Evolutionary conservation across 2,113 vertebrate genomes (phyloP), one percentile per base, ranked within the genome.

Genomic region (Corapipo altera): DNA sequence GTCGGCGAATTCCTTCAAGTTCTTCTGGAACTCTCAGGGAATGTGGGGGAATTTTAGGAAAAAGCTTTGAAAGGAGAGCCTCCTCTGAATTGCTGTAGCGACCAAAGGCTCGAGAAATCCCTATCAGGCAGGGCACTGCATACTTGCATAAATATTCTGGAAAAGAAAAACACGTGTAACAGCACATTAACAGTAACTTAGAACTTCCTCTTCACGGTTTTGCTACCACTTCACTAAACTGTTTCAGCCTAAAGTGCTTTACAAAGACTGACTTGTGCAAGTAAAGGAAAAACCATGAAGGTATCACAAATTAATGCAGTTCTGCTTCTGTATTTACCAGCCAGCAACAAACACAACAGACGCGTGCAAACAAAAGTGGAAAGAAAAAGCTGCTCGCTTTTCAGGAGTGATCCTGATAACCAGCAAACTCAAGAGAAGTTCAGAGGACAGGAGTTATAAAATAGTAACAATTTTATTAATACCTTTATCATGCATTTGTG

Each of bases 401-500:
- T 54, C 55, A 84, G 33, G 14, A 76, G 26, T 26, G 23, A 73
- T 46, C 46, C 33, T 55, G 18, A 69, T 44, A 82, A 54, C 14
- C 4, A 79, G 57, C 65, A 77, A 55, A 65, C 11, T 32, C 6
- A 49, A 48, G 6, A 92, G 26, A 51, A 54, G 39, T 72, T 77
- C 41, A 59, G 27, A 94, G 71, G 15, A 71, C 26, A 66, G 17
- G 30, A 81, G 52, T 58, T 77, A 86, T 33, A 88, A 58, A 28
- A 64, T 0, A 88, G 65, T 3, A 92, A 70, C 14, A 46, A 89
- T 64, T 88, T 79, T 58, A 80, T 46, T 37, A 75, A 32, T 98
- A 99, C 99, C 98, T 99, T 99, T 99, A 95, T 99, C 99, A 8
- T 99, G 99, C 93, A 98, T 98, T 96, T 99, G 98, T 0, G 98